A percentile compares a stretch with the other conserved stretches of the same genome.
phyloP scores from a whole-genome alignment of 2,888 invertebrate genomes.

The Caenorhabditis becei region DNA sequence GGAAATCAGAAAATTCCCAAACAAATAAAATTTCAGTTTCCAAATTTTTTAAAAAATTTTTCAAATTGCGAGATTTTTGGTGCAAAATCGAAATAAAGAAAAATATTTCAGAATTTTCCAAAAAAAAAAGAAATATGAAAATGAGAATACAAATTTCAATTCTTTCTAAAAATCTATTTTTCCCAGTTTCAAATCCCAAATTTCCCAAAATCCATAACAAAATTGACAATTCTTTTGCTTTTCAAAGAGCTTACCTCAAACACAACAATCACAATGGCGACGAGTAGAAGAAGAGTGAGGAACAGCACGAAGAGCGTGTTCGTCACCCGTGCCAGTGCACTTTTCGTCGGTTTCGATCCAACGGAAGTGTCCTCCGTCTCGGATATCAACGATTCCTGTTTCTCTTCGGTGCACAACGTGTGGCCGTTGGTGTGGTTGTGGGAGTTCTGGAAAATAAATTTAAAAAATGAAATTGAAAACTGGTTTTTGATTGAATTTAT shows the following conservation, averaged over 20 bases:
- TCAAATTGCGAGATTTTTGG: too few species aligned
- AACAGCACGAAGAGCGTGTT: slow-evolving; percentile 55
- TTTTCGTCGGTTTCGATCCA: slow-evolving; percentile 10
- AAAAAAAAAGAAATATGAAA: too few species aligned
- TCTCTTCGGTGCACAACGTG: slow-evolving; percentile 27
- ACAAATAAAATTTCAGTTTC: too few species aligned
- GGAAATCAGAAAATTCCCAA: too few species aligned
- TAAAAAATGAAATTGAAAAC: neutral
- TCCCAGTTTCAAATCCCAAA: too few species aligned
- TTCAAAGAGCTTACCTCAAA: slow-evolving; percentile 59
- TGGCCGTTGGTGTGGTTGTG: slow-evolving; percentile 25
- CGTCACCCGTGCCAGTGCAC: slow-evolving; percentile 22
- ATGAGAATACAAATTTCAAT: too few species aligned
- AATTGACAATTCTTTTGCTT: neutral
- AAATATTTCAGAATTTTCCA: too few species aligned
- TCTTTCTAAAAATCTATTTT: too few species aligned
- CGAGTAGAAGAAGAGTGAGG: slow-evolving; percentile 57
- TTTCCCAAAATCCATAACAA: neutral
- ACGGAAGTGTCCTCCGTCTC: neutral
- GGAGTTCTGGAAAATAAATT: slow-evolving; percentile 6
- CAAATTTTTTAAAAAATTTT: too few species aligned
- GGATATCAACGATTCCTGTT: slow-evolving; percentile 31
- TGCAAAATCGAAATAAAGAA: too few species aligned
- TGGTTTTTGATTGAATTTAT: neutral
- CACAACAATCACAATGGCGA: slow-evolving; percentile 54